A percentile compares a stretch with the other conserved stretches of the same genome.
Evolutionary conservation across 1,140 invertebrate species (phyloP).

Genomic region (Agrypnia vestita): DNA sequence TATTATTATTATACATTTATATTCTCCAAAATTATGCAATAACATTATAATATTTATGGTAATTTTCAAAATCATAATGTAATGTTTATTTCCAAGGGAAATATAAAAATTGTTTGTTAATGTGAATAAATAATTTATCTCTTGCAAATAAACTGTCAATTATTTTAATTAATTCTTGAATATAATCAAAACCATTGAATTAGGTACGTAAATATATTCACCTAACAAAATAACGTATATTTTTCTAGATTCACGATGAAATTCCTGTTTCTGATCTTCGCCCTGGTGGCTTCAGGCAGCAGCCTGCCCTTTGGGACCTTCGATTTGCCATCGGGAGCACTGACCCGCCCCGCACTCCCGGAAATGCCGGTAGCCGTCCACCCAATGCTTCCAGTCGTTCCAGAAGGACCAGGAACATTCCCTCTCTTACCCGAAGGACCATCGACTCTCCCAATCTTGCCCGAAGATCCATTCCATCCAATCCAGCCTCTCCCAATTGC

Average conservation of each 20-base stretch:
- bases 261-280: constrained; percentile 4
- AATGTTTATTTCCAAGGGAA: too few relatives aligned
- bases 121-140: too few relatives aligned
- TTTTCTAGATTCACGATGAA: background rate
- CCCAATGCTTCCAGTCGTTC: background rate
- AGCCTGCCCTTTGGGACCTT: background rate
- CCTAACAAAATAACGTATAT: too few relatives aligned
- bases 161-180: too few relatives aligned
- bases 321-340: background rate
- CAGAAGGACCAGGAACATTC: background rate
- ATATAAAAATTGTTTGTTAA: too few relatives aligned
- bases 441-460: background rate
- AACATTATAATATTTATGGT: too few relatives aligned
- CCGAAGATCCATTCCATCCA: background rate
- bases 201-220: too few relatives aligned
- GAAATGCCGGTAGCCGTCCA: background rate
- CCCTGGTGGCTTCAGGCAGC: background rate
- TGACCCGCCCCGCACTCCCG: constrained; percentile 2
- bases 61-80: too few relatives aligned
- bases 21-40: too few relatives aligned
- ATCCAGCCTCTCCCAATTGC: background rate
- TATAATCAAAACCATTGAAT: too few relatives aligned
- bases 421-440: constrained; percentile 2
- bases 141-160: too few relatives aligned
- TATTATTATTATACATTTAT: too few relatives aligned